Evolutionary conservation across 2,113 vertebrate species (phyloP), one percentile per base, ranked within the genome.

Genomic region (Gallinago media): DNA sequence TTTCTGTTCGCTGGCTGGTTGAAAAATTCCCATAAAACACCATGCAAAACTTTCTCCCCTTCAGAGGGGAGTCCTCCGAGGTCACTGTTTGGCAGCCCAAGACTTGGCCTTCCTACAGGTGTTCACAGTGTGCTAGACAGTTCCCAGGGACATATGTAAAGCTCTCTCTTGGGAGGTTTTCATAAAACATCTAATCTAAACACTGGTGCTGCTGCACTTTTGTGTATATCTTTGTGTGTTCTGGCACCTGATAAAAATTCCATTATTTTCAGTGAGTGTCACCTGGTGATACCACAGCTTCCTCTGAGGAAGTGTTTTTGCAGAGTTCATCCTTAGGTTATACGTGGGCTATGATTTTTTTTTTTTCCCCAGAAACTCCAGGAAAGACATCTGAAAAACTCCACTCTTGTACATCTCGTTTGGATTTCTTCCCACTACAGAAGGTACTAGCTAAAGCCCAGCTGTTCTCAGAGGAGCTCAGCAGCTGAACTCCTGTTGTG

Each of bases 221-320:
- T 15, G 84, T 94, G 70, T 91, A 13, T 92, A 91, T 91, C 92
- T 92, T 65, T 92, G 91, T 79, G 83, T 92, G 71, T 92, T 91
- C 95, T 96, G 95, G 80, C 96, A 91, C 73, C 86, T 82, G 92
- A 95, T 94, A 96, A 96, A 92, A 96, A 73, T 59, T 59, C 85
- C 90, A 84, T 96, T 92, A 55, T 75, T 92, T 91, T 49, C 72
- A 80, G 29, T 0, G 3, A 61, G n/a, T 65, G 65, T 95, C 88
- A 96, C 88, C 62, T 93, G 83, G 27, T 62, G 81, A 94, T 68
- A 91, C 31, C 49, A 42, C 86, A 92, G 68, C 66, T 88, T 95
- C 83, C 91, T 50, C 67, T 27, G 62, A 91, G 56, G 77, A 87
- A 63, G 4, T 67, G 76, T 49, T 78, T 72, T 56, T 13, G 1